Evolutionary conservation across 2,888 invertebrate species (phyloP).

Genomic region (Corythucha ciliata): DNA sequence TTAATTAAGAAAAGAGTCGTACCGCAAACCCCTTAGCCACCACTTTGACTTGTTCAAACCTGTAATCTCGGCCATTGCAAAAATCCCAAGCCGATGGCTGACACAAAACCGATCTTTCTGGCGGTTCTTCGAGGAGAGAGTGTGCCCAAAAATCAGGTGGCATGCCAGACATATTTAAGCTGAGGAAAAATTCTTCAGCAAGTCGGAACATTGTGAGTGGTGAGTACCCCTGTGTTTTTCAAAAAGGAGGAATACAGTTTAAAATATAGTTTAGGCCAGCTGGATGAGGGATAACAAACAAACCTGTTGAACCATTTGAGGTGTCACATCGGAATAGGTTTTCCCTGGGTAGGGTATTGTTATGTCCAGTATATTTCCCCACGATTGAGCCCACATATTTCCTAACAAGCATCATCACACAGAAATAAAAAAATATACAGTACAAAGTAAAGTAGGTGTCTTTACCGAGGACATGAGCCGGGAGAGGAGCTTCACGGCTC

Average conservation of each 20-base stretch:
- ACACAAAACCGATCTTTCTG: constrained; percentile 67
- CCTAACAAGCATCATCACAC: constrained; percentile 45
- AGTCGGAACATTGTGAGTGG: constrained; percentile 73
- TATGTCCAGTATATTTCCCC: constrained; percentile 70
- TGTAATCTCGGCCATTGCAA: constrained; percentile 77
- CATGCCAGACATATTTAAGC: constrained; percentile 76
- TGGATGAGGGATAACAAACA: constrained; percentile 7
- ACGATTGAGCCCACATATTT: constrained; percentile 84
- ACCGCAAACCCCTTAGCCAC: neutral
- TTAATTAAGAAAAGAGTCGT: constrained; percentile 38
- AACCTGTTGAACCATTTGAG: constrained; percentile 69
- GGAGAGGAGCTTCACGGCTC: constrained; percentile 68
- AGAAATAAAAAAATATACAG: neutral
- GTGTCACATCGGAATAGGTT: constrained; percentile 70
- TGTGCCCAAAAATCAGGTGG: constrained; percentile 82
- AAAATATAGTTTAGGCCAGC: neutral
- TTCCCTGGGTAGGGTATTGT: constrained; percentile 80
- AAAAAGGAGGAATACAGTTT: constrained; percentile 24
- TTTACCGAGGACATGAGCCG: constrained; percentile 68
- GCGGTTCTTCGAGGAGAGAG: constrained; percentile 72
- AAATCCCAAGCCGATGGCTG: constrained; percentile 93
- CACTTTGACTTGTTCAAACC: constrained; percentile 45
- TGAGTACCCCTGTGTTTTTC: constrained; percentile 79
- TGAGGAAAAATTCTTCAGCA: constrained; percentile 85
- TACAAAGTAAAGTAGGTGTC: neutral